Percentiles rank a stretch among this genome's conserved stretches.
Conservation (phyloP, 1,140 invertebrate genomes). For the Solenopsis fugax region DNA sequence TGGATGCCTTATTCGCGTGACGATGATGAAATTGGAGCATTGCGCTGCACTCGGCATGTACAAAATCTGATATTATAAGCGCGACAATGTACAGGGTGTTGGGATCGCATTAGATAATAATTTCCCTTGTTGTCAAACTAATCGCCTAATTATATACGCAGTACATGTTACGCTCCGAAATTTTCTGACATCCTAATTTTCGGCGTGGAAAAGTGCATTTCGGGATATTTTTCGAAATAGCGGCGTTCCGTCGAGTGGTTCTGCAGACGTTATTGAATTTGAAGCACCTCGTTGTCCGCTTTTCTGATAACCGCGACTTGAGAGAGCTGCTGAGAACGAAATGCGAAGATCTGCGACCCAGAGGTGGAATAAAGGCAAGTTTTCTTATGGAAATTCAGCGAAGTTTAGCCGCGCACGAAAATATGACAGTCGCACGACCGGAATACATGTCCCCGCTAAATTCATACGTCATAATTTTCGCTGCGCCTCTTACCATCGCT, state of each 20-base stretch:
- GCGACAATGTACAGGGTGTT: background rate
- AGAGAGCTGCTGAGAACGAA: conserved; percentile 52
- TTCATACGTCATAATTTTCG: conserved; percentile 54
- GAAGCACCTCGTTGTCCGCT: conserved; percentile 63
- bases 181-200: background rate
- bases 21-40: background rate
- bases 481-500: conserved; percentile 17
- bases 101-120: background rate
- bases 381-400: conserved; percentile 58
- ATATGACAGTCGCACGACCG: conserved; percentile 46
- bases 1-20: conserved; percentile 38
- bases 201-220: conserved; percentile 20
- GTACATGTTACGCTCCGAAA: too few species aligned
- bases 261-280: conserved; percentile 62
- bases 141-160: background rate
- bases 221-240: conserved; percentile 58
- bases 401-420: conserved; percentile 58
- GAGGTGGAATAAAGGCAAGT: conserved; percentile 58
- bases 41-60: background rate
- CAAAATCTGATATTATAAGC: background rate
- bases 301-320: conserved; percentile 52
- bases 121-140: background rate
- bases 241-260: conserved; percentile 34
- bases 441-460: conserved; percentile 37
- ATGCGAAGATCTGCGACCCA: conserved; percentile 52